Evolutionary conservation across 2,797 vertebrate genomes (phyloP).

Genomic region (Onychomys leucogaster): DNA sequence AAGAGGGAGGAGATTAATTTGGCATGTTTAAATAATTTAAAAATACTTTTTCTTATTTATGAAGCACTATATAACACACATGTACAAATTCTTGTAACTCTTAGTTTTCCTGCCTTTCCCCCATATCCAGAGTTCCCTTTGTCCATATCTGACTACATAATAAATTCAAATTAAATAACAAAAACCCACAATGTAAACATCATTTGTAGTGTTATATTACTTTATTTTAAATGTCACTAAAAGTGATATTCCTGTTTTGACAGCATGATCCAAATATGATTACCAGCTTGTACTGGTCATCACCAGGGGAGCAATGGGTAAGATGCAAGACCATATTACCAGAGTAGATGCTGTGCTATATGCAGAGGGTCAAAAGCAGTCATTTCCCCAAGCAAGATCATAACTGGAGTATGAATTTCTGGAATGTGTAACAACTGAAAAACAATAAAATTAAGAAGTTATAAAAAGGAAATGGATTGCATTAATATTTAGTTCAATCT

Average conservation of each 20-base stretch:
- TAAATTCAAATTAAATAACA: constrained; percentile 14
- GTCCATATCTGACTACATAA: neutral
- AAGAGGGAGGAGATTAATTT: neutral
- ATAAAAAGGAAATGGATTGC: neutral
- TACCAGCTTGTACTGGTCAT: neutral
- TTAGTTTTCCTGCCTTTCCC: neutral
- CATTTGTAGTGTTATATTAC: neutral
- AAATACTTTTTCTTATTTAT: constrained; percentile 53
- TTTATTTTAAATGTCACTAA: constrained; percentile 46
- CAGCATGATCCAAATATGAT: neutral
- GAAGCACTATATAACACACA: neutral
- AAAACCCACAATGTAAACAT: neutral
- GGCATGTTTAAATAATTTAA: neutral
- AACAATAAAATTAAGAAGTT: constrained; percentile 9
- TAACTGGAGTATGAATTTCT: neutral
- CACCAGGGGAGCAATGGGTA: neutral
- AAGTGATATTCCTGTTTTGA: neutral
- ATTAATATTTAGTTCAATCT: neutral
- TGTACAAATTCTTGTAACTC: neutral
- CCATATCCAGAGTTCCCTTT: neutral
- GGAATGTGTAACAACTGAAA: neutral
- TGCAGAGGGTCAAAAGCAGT: neutral
- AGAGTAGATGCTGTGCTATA: neutral
- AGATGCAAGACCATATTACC: neutral
- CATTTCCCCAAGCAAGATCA: neutral